A percentile compares a stretch with the other conserved stretches of the same genome.
phyloP scores from a whole-genome alignment of 2,113 vertebrate species.

The Limanda limanda region DNA sequence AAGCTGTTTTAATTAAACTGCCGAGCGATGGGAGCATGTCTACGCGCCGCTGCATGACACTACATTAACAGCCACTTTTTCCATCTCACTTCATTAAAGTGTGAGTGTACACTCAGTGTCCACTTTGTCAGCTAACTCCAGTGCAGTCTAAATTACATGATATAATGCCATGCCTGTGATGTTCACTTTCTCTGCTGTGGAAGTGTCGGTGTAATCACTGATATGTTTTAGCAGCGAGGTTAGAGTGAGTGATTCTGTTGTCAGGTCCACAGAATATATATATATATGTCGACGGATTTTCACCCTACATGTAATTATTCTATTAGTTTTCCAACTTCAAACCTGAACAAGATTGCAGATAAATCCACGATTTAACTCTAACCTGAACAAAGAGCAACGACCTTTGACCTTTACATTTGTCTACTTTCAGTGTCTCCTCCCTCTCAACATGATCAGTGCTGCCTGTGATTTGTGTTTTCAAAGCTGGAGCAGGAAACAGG shows the following conservation, averaged over 20 bases:
- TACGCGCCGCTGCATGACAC: background rate
- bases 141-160: background rate
- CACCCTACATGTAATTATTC: no score
- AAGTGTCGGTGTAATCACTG: background rate
- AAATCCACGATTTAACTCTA: no score
- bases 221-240: background rate
- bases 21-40: background rate
- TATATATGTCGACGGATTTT: no score
- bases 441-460: no score
- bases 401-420: no score
- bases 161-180: background rate
- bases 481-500: no score
- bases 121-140: background rate
- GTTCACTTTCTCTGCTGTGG: background rate
- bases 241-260: background rate
- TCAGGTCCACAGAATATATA: no score
- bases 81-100: conserved; percentile 1
- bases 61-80: background rate
- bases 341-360: no score
- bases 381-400: no score
- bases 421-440: no score
- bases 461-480: no score
- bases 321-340: no score
- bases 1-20: background rate
- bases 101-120: background rate